Evolutionary conservation across 2,888 invertebrate species (phyloP).

Genomic region (Aproaerema taeniolella): DNA sequence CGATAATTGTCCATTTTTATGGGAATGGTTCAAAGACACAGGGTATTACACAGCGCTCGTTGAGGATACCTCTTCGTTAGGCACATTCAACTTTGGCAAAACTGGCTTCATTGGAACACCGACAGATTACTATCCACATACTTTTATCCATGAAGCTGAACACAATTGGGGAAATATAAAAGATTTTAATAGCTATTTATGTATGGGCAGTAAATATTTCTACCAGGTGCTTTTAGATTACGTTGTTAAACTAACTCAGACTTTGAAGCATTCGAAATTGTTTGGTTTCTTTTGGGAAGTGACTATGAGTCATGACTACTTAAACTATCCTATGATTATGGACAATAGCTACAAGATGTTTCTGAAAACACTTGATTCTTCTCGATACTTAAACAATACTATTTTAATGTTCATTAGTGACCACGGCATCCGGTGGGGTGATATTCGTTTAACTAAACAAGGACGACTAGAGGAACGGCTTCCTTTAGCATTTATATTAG

Average conservation of each 20-base stretch:
- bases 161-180: constrained; percentile 80
- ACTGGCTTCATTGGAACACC: constrained; percentile 87
- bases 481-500: constrained; percentile 85
- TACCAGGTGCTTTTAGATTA: constrained; percentile 85
- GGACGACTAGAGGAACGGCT: constrained; percentile 92
- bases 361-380: constrained; percentile 69
- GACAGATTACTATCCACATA: constrained; percentile 90
- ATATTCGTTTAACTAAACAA: constrained; percentile 89
- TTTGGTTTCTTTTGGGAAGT: constrained; percentile 93
- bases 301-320: constrained; percentile 89
- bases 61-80: constrained; percentile 89
- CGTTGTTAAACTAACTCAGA: constrained; percentile 78
- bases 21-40: constrained; percentile 85
- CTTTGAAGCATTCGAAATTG: constrained; percentile 77
- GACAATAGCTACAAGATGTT: constrained; percentile 81
- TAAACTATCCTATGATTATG: constrained; percentile 86
- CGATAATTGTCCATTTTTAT: constrained; percentile 89
- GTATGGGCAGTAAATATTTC: constrained; percentile 83
- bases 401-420: constrained; percentile 88
- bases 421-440: constrained; percentile 93
- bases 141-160: constrained; percentile 84
- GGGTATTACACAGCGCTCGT: constrained; percentile 88
- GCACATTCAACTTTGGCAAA: constrained; percentile 88
- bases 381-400: constrained; percentile 80
- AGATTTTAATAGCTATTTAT: constrained; percentile 81